phyloP scores from a whole-genome alignment of 2,113 vertebrate species.

The Baryphthengus martii region DNA sequence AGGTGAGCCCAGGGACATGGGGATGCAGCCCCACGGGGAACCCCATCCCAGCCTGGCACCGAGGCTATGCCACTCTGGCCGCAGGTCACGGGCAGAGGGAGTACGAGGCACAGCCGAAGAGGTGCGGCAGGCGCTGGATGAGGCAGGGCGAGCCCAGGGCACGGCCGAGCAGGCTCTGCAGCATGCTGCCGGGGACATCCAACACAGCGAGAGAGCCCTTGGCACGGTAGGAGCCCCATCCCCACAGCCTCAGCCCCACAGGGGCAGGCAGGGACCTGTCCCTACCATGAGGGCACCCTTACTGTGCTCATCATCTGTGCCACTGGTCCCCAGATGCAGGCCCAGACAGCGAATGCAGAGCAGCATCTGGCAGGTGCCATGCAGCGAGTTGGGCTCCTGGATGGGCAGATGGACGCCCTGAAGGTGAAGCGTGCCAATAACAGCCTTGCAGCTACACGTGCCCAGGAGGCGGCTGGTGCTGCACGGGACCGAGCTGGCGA shows the following conservation, averaged over 20 bases:
- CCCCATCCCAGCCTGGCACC: background rate
- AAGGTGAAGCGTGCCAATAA: slow-evolving; percentile 91
- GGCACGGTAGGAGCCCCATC: slow-evolving; percentile 40
- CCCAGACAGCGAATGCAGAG: slow-evolving; percentile 78
- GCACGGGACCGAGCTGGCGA: slow-evolving; percentile 86
- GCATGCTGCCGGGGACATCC: slow-evolving; percentile 80
- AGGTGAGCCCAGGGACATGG: slow-evolving; percentile 65
- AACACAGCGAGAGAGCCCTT: slow-evolving; percentile 79
- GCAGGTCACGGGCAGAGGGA: slow-evolving; percentile 82
- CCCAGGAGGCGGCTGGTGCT: slow-evolving; percentile 85
- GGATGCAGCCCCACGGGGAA: fast-evolving
- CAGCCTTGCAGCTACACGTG: slow-evolving; percentile 85
- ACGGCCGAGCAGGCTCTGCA: slow-evolving; percentile 84
- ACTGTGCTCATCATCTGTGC: fast-evolving
- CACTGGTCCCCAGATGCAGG: slow-evolving; percentile 77
- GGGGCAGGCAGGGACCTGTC: fast-evolving
- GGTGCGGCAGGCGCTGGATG: slow-evolving; percentile 82
- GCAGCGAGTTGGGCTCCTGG: slow-evolving; percentile 75
- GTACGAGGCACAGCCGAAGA: slow-evolving; percentile 83
- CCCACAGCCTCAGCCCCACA: fast-evolving
- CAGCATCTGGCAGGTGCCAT: slow-evolving; percentile 78
- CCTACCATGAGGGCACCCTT: fast-evolving
- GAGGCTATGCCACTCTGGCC: fast-evolving
- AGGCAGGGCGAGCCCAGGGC: slow-evolving; percentile 81
- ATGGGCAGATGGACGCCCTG: slow-evolving; percentile 79